Percentiles rank a stretch among this genome's conserved stretches.
Evolutionary conservation across 1,140 invertebrate genomes (phyloP).

Genomic region (Tetramorium alpestre): DNA sequence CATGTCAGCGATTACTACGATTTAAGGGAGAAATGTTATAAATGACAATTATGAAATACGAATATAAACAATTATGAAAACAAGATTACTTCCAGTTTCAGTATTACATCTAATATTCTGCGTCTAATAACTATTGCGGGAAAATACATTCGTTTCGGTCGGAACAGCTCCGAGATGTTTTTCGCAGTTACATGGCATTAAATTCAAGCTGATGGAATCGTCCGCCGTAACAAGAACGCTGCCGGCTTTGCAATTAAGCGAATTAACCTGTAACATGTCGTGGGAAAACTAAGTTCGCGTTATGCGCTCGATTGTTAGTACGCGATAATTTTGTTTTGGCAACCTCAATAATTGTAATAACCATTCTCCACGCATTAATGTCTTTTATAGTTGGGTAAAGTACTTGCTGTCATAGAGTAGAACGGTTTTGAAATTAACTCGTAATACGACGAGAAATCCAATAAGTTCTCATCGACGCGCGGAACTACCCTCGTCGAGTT

Average conservation of each 20-base stretch:
- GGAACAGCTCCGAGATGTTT: slow-evolving; percentile 9
- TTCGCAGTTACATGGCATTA: slow-evolving; percentile 44
- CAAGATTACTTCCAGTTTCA: background rate
- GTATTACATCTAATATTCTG: background rate
- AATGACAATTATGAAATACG: background rate
- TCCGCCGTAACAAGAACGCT: slow-evolving; percentile 46
- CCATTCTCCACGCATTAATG: slow-evolving; percentile 35
- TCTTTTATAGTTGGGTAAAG: slow-evolving; percentile 35
- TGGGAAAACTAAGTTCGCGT: slow-evolving; percentile 44
- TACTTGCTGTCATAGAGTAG: slow-evolving; percentile 25
- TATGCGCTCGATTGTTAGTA: slow-evolving; percentile 38
- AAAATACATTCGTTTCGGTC: background rate
- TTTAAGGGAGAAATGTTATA: background rate
- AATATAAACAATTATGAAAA: background rate
- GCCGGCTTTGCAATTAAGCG: slow-evolving; percentile 49
- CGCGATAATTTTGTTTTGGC: slow-evolving; percentile 51
- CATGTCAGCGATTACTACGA: background rate
- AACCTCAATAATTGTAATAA: slow-evolving; percentile 53
- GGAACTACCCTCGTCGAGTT: slow-evolving; percentile 35
- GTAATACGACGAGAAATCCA: slow-evolving; percentile 46
- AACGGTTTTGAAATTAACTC: slow-evolving; percentile 51
- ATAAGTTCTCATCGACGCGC: slow-evolving; percentile 54
- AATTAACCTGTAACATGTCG: slow-evolving; percentile 55
- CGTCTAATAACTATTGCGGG: background rate
- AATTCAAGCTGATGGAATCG: slow-evolving; percentile 47